Conservation (phyloP, 2,113 vertebrate genomes). For the Malaclemys terrapin region DNA sequence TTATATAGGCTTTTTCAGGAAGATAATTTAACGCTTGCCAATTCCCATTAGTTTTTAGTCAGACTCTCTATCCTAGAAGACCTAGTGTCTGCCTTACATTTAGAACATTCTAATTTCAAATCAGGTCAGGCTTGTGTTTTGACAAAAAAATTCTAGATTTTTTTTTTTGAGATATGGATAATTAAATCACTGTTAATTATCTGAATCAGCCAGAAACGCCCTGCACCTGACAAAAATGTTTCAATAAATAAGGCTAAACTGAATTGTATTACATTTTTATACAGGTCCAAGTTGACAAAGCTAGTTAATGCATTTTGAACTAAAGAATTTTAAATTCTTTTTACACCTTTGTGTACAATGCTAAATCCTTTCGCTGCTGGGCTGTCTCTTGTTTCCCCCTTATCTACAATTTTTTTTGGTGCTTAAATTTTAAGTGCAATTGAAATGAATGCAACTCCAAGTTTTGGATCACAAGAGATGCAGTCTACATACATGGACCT, state of each 20-base stretch:
- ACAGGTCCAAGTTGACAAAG: slow-evolving; percentile 13
- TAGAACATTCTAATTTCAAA: slow-evolving; percentile 57
- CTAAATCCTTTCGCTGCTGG: not conserved
- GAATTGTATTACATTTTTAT: slow-evolving; percentile 41
- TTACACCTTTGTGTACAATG: slow-evolving; percentile 6
- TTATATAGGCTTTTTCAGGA: slow-evolving; percentile 28
- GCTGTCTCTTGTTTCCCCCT: not conserved
- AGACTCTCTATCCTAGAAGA: slow-evolving; percentile 57
- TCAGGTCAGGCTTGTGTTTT: slow-evolving; percentile 57
- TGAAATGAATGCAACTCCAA: not conserved
- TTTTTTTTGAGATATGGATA: slow-evolving; percentile 48
- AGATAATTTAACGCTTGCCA: slow-evolving; percentile 71
- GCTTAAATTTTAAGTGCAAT: not conserved
- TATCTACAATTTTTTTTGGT: not conserved
- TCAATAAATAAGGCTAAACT: slow-evolving; percentile 41
- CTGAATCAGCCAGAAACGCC: slow-evolving; percentile 62
- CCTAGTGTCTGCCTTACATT: slow-evolving; percentile 7
- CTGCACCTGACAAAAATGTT: slow-evolving; percentile 49
- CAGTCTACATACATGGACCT: not conserved
- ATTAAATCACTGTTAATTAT: slow-evolving; percentile 71
- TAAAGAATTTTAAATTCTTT: not conserved
- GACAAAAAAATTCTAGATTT: slow-evolving; percentile 51
- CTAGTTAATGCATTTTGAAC: slow-evolving; percentile 25
- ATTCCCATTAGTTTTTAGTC: slow-evolving; percentile 59
- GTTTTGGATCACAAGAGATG: not conserved